Evolutionary conservation across 2,888 invertebrate genomes (phyloP), one percentile per base, ranked within the genome.

Genomic region (Dinocampus coccinellae): DNA sequence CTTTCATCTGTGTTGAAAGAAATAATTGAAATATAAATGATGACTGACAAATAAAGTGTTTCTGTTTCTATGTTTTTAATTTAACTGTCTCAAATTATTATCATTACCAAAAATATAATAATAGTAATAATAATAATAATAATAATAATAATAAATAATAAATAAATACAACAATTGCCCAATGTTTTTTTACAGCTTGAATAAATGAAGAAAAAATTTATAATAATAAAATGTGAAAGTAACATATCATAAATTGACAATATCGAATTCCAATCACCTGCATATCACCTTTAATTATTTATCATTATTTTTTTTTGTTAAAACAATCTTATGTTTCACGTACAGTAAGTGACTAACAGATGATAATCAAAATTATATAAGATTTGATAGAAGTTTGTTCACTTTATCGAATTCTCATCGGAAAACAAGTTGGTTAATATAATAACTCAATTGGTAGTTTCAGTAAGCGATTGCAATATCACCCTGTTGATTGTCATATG

Each of bases 1-100:
- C 10, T 70, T 68, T 53, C 47, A 47, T 69, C 67, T 67, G 73
- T 69, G 74, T 74, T 70, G 67, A 60, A 62, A 76, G n/a, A 29
- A 4, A 29, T 29, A 4, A 29, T 29, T 29, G 75, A 72, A 74
- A 74, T 76, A 74, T 75, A 75, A 77, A 75, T 75, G 73, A 75
- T 73, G 79, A 78, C 79, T 79, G 79, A 79, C 70, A 75, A 79
- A 79, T 79, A 79, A 79, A 70, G 71, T 75, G 29, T 76, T 74
- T 77, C 74, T 79, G 75, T 79, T 79, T 79, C 73, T 75, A 78
- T 75, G 76, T 78, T 78, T 77, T 74, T 75, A 73, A 75, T 76
- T 36, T 13, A 66, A 39, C 10, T 65, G 73, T 66, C 36, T 70
- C 22, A 34, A 75, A 29, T 76, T 24, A 71, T 75, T 75, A 53